These are phyloP conservation scores for Dicrurus megarhynchus DNA, from an alignment of 2,113 vertebrate genomes.

Conservation along the genomic window DNA sequence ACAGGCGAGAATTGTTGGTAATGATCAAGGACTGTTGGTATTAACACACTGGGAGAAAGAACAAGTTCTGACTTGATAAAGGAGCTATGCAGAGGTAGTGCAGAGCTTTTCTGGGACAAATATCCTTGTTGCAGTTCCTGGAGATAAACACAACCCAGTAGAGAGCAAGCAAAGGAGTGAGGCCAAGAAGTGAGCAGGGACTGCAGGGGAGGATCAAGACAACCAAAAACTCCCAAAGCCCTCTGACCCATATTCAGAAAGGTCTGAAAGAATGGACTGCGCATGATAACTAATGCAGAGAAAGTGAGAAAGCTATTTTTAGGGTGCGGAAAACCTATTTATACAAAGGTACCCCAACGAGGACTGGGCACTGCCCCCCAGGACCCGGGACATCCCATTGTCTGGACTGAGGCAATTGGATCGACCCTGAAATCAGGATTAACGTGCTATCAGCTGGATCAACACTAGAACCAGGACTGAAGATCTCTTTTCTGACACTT, in stretches of 20 bases:
- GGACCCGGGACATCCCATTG: fast-evolving
- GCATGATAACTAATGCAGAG: background rate
- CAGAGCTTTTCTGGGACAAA: background rate
- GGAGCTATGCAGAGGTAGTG: background rate
- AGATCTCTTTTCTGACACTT: background rate
- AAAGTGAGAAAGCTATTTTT: background rate
- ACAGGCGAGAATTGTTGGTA: background rate
- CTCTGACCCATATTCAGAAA: background rate
- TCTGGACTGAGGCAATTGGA: background rate
- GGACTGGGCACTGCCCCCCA: background rate
- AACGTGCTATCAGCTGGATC: too few species aligned
- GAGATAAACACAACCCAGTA: background rate
- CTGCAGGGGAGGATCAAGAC: background rate
- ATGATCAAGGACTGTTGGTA: background rate
- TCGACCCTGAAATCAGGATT: background rate
- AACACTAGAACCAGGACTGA: background rate
- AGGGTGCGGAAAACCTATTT: background rate
- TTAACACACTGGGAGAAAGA: background rate
- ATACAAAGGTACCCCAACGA: background rate
- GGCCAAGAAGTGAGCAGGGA: background rate
- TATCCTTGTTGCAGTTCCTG: background rate
- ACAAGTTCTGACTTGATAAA: background rate
- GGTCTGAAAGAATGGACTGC: fast-evolving
- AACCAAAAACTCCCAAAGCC: background rate
- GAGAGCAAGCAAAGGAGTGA: background rate